Conservation (phyloP, 2,113 vertebrate species). For the Cololabis saira region DNA sequence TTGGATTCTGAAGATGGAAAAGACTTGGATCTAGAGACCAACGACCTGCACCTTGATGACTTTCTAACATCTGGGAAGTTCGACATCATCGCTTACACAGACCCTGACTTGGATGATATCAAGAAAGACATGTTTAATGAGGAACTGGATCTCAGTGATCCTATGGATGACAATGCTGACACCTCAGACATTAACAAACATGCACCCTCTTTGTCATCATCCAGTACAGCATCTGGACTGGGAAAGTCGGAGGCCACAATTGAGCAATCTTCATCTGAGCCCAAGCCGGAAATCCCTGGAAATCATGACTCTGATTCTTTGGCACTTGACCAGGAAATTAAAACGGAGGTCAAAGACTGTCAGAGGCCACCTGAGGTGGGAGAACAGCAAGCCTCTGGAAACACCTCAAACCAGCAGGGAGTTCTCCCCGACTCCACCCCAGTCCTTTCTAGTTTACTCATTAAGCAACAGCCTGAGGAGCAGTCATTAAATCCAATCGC, state of each 20-base stretch:
- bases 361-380: conserved; percentile 43
- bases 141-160: conserved; percentile 92
- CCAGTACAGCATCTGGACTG: conserved; percentile 72
- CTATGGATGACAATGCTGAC: conserved; percentile 88
- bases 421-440: conserved; percentile 84
- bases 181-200: conserved; percentile 68
- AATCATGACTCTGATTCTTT: conserved; percentile 59
- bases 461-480: conserved; percentile 85
- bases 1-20: conserved; percentile 94
- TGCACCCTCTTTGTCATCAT: conserved; percentile 56
- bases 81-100: conserved; percentile 97
- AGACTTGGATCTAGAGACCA: conserved; percentile 94
- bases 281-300: conserved; percentile 76
- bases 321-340: conserved; percentile 72
- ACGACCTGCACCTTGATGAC: conserved; percentile 94
- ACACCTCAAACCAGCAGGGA: conserved; percentile 76
- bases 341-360: conserved; percentile 78
- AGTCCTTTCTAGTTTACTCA: conserved; percentile 90
- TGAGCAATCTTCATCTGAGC: conserved; percentile 70
- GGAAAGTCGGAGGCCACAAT: conserved; percentile 81
- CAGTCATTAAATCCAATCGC: conserved; percentile 79
- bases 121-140: conserved; percentile 97
- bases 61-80: conserved; percentile 94
- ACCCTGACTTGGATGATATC: conserved; percentile 93
- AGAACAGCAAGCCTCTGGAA: conserved; percentile 68